Evolutionary conservation across 1,140 invertebrate genomes (phyloP), one percentile per base, ranked within the genome.

Genomic region (Odontomachus brunneus): DNA sequence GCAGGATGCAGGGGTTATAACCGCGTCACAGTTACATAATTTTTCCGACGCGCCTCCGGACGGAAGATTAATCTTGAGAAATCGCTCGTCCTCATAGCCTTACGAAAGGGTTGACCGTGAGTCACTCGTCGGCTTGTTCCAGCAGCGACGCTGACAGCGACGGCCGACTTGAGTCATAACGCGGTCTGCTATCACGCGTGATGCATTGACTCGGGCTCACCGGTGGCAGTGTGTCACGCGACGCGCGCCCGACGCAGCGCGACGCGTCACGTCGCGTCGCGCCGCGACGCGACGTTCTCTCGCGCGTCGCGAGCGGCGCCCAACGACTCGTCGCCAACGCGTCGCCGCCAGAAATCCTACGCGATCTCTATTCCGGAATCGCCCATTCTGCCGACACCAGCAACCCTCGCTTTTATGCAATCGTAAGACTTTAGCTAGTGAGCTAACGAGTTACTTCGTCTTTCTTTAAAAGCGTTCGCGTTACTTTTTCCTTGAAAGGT

Each of bases 141-240:
- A 38, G 22, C 59, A 38, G 22, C 48, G 24, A 72, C 51, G 83
- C 55, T 55, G 65, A 71, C 66, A 33, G 60, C 29, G 49, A 15
- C 24, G 63, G 72, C 57, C 71, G n/a, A n/a, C 67, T 86, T 86
- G 82, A 86, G 82, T 84, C 84, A 86, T 84, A 80, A 84, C 38
- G 57, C 63, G 62, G 14, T 11, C 19, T 63, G 73, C 82, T 66
- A 84, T 84, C 82, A 80, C 63, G 81, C 48, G 84, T 85, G 84
- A 85, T 85, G 38, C 82, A 85, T 85, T 51, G 82, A 78, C 19
- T 74, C 57, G 24, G 48, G 15, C 29, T 53, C 49, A 51, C 66
- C 73, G 82, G 82, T 84, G 84, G 82, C 82, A 89, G 83, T 87
- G 87, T 89, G 87, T 89, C 89, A 89, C 87, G 89, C 89, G 83